A percentile compares a stretch with the other conserved stretches of the same genome.
Conservation (phyloP, 2,797 vertebrate genomes). For the Mormyrus proboscirostris region DNA sequence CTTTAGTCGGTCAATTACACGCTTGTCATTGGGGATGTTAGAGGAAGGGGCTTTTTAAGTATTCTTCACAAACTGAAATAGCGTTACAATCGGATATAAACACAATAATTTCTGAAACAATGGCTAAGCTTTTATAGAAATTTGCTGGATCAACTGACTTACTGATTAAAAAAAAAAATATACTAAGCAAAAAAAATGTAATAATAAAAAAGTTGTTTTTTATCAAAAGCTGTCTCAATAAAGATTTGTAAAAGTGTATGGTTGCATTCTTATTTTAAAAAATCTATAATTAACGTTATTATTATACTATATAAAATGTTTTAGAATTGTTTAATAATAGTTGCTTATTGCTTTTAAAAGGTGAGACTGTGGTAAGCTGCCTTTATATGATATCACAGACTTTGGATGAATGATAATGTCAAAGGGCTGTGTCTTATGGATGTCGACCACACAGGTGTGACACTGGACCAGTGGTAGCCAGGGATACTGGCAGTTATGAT, state of each 20-base stretch:
- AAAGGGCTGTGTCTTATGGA: not conserved
- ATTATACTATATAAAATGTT: not conserved
- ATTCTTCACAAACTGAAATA: not conserved
- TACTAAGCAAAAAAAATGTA: not conserved
- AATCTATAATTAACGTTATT: not conserved
- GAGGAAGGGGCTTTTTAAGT: not conserved
- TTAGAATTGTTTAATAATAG: not conserved
- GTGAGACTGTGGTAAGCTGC: not conserved
- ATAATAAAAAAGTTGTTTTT: not conserved
- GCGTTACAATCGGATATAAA: not conserved
- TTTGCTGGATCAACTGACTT: not conserved
- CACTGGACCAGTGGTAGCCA: not conserved
- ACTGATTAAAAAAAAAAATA: not conserved
- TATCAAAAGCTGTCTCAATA: not conserved
- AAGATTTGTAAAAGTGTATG: not conserved
- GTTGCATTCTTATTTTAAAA: not conserved
- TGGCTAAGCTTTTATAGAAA: not conserved
- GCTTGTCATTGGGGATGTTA: not conserved
- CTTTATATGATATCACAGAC: not conserved
- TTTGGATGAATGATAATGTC: not conserved
- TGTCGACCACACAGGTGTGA: not conserved
- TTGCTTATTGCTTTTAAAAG: not conserved
- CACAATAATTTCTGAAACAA: not conserved
- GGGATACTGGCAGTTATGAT: not conserved
- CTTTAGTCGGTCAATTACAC: not conserved